phyloP scores from a whole-genome alignment of 2,888 invertebrate genomes.

The Junonia oenone region DNA sequence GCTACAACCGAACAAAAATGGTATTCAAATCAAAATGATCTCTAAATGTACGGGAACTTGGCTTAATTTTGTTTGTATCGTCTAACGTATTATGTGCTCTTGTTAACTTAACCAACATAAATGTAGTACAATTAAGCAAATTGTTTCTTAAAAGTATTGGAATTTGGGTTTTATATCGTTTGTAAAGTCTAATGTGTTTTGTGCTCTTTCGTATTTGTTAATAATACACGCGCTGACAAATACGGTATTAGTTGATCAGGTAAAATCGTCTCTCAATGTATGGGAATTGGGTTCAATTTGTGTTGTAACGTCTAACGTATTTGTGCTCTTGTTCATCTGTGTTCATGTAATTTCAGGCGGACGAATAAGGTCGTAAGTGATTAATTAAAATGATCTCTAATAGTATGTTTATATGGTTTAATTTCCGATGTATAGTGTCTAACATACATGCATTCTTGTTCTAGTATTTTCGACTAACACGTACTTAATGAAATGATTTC shows the following conservation, averaged over 20 bases:
- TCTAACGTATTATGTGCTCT: not conserved
- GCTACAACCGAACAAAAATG: constrained; percentile 29
- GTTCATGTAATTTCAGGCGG: not conserved
- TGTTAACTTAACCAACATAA: not conserved
- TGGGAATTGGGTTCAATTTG: not conserved
- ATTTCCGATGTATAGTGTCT: not conserved
- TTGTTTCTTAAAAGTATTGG: not conserved
- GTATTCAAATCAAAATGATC: constrained; percentile 30
- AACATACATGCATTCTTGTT: not conserved
- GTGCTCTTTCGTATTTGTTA: too few species aligned
- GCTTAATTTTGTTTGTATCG: not conserved
- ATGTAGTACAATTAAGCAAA: not conserved
- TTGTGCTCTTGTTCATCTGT: not conserved
- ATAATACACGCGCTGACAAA: too few species aligned
- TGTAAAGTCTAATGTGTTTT: too few species aligned
- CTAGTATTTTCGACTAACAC: not conserved
- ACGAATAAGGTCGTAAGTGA: not conserved
- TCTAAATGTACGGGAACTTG: not conserved
- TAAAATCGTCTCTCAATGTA: not conserved
- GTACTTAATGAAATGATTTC: not conserved
- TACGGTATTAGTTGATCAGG: not conserved
- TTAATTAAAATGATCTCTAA: not conserved
- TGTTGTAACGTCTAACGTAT: not conserved
- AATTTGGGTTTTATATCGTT: not conserved
- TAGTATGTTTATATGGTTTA: not conserved